A percentile compares a stretch with the other conserved stretches of the same genome.
Evolutionary conservation across 53 echinoderm and acorn worm species (phyloP).

Genomic region (Hippasteria phrygiana): DNA sequence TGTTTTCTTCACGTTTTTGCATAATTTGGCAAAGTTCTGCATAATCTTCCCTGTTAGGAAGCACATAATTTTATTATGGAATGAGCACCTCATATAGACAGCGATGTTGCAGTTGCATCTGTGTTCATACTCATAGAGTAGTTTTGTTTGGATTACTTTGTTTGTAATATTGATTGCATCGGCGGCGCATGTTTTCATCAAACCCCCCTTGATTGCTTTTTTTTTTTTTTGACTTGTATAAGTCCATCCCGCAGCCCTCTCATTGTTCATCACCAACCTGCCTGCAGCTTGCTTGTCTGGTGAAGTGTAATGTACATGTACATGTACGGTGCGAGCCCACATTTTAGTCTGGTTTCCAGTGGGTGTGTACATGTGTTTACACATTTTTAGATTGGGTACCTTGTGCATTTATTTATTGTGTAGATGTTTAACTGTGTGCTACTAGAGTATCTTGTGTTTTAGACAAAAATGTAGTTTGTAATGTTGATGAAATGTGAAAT

Average conservation of each 20-base stretch:
- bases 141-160: neutral
- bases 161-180: neutral
- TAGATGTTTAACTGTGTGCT: too few species aligned
- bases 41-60: too few species aligned
- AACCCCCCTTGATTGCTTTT: neutral
- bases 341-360: neutral
- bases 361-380: neutral
- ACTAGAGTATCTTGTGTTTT: too few species aligned
- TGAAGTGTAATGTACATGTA: neutral
- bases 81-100: too few species aligned
- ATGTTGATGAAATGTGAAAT: too few species aligned
- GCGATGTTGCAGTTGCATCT: too few species aligned
- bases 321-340: neutral
- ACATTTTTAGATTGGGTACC: neutral
- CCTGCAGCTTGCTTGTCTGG: conserved; percentile 39
- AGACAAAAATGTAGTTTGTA: too few species aligned
- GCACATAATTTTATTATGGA: too few species aligned
- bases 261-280: conserved; percentile 40
- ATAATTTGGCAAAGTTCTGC: neutral
- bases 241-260: conserved; percentile 40
- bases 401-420: neutral
- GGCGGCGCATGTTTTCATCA: conserved; percentile 8
- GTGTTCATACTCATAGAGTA: neutral
- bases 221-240: conserved; percentile 37
- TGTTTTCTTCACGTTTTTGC: neutral